Conservation (phyloP, 1,140 invertebrate species). For the Sipha flava region DNA sequence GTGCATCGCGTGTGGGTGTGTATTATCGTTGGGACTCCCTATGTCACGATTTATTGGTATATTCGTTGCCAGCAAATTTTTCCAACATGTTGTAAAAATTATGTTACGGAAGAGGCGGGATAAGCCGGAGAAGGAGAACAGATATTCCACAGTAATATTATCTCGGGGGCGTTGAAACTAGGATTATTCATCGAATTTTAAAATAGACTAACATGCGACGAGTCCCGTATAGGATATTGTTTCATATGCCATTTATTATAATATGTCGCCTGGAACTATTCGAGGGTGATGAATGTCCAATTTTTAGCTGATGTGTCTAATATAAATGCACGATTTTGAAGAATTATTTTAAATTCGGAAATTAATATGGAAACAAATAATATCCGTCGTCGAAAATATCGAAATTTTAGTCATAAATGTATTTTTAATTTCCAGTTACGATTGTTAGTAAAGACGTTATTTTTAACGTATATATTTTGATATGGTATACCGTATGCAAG, state of each 20-base stretch:
- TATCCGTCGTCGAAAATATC: not conserved
- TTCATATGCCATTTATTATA: not conserved
- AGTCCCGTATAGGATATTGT: not conserved
- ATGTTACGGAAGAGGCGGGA: not conserved
- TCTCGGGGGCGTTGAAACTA: not conserved
- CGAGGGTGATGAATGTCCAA: not conserved
- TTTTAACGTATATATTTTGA: no score
- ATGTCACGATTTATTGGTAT: not conserved
- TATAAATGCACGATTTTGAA: not conserved
- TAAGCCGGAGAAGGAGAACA: not conserved
- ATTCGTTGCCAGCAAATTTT: conserved; percentile 22
- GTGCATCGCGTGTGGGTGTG: not conserved
- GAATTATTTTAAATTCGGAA: not conserved
- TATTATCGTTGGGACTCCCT: not conserved
- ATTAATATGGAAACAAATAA: not conserved
- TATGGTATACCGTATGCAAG: no score
- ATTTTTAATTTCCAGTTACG: not conserved
- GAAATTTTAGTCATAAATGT: not conserved
- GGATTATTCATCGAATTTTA: conserved; percentile 26
- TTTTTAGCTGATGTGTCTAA: not conserved
- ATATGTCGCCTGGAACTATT: not conserved
- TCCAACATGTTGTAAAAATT: not conserved
- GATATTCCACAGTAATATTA: conserved; percentile 3
- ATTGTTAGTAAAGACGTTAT: no score
- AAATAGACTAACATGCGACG: not conserved